phyloP scores from a whole-genome alignment of 2,888 invertebrate species.

The Zaprionus obscuricornis region DNA sequence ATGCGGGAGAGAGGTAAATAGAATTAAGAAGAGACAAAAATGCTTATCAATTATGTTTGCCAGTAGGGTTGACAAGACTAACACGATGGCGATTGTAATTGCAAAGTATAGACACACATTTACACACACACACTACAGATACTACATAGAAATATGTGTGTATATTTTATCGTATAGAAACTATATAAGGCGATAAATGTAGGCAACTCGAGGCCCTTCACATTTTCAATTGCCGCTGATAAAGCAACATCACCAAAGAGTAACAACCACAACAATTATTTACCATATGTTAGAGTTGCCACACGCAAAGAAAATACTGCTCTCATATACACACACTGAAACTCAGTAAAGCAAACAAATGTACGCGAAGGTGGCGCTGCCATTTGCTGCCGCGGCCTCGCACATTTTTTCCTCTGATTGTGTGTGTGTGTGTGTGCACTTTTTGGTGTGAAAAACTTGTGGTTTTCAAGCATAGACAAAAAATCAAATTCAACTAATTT shows the following conservation, averaged over 20 bases:
- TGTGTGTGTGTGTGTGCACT: slow-evolving; percentile 36
- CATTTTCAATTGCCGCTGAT: slow-evolving; percentile 53
- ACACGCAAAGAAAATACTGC: slow-evolving; percentile 64
- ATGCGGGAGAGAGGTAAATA: slow-evolving; percentile 2
- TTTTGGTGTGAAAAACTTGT: slow-evolving; percentile 71
- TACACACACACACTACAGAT: background rate
- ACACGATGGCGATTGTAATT: slow-evolving; percentile 27
- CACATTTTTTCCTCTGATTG: slow-evolving; percentile 49
- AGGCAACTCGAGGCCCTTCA: slow-evolving; percentile 41
- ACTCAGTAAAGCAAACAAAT: background rate
- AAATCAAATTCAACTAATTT: slow-evolving; percentile 49
- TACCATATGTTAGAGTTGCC: slow-evolving; percentile 73
- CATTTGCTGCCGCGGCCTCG: slow-evolving; percentile 68
- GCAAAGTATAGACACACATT: slow-evolving; percentile 2
- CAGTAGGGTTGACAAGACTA: slow-evolving; percentile 37
- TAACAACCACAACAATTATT: slow-evolving; percentile 22
- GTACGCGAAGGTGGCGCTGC: slow-evolving; percentile 45
- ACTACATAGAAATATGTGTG: background rate
- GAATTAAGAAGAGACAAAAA: slow-evolving; percentile 17
- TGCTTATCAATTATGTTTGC: slow-evolving; percentile 64
- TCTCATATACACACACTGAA: slow-evolving; percentile 10
- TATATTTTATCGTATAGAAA: too few species aligned
- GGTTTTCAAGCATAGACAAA: slow-evolving; percentile 45
- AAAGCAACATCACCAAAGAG: slow-evolving; percentile 37
- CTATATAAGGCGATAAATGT: background rate